Base-by-base conservation (phyloP, 2,113 vertebrate genomes). In the Acrocephalus arundinaceus region DNA sequence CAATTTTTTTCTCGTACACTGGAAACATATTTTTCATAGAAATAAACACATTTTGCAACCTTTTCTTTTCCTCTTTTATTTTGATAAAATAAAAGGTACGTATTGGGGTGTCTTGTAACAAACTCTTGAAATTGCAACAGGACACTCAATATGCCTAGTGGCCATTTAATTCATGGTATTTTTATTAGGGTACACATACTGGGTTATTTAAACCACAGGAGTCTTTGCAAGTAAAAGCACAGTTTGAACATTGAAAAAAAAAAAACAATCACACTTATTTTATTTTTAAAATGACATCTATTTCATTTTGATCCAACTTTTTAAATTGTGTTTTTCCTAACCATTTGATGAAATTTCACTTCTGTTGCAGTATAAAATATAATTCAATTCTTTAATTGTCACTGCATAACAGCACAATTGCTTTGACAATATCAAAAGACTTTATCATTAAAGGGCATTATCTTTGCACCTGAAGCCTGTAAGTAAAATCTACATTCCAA, bases 161-260 rank as follows among this genome's bases (percentile, higher is more conserved):
- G 97, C 96, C 86, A 97, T 98, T 98, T 98, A 97, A 97, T 97
- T 98, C 98, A 98, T 98, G 92, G 96, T 97, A 97, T 98, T 98
- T 98, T 98, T 98, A 98, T 98, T 98, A 98, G 97, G 93, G 95
- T 97, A 97, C 79, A 94, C 66, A 51, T 27, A 95, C 79, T 94
- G 89, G 13, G 91, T 98, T 97, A 98, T 97, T 98, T 98, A 97
- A 98, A 97, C 97, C 96, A 97, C 97, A 96, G 98, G 98, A 95
- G 97, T 97, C 96, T 98, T 97, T 91, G 61, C 73, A 98, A 97
- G 97, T 97, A 96, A 96, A 97, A 93, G 91, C 82, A 96, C 22
- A 67, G 94, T 96, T 58, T 92, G 46, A 97, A 96, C 75, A 92
- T 31, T 62, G 83, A 77, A 94, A 70, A 91, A 97, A 96, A n/a